Evolutionary conservation across 2,113 vertebrate genomes (phyloP).

Genomic region (Vulpes lagopus): DNA sequence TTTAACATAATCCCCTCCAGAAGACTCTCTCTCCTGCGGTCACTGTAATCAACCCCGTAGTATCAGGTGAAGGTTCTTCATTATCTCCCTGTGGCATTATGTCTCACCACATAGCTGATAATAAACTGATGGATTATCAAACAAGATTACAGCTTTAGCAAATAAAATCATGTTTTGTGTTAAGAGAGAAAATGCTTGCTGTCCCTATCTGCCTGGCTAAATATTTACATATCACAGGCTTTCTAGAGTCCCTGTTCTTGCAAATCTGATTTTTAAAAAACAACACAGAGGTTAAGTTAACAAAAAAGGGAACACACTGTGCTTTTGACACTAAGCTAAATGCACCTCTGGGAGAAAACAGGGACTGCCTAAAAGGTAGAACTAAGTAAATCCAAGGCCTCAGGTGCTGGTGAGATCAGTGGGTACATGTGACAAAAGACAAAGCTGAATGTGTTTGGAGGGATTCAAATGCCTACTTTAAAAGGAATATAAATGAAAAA

Average conservation of each 20-base stretch:
- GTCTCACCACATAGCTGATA: conserved; percentile 80
- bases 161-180: conserved; percentile 79
- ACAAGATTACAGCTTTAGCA: conserved; percentile 80
- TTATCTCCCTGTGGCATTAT: conserved; percentile 80
- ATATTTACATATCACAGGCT: conserved; percentile 74
- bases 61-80: conserved; percentile 82
- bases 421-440: background rate
- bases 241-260: conserved; percentile 73
- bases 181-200: conserved; percentile 46
- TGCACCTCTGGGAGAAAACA: conserved; percentile 50
- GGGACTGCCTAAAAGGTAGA: background rate
- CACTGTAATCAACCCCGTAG: conserved; percentile 78
- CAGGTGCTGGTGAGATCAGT: background rate
- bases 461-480: background rate
- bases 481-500: background rate
- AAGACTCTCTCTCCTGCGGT: conserved; percentile 75
- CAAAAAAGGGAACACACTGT: conserved; percentile 66
- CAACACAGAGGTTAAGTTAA: conserved; percentile 76
- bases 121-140: conserved; percentile 85
- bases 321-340: conserved; percentile 58
- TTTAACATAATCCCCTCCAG: conserved; percentile 81
- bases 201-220: conserved; percentile 63
- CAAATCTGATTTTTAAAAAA: conserved; percentile 66
- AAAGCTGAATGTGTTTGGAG: background rate
- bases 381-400: conserved; percentile 23